phyloP scores from a whole-genome alignment of 2,888 invertebrate species.

The Enchytraeus crypticus region DNA sequence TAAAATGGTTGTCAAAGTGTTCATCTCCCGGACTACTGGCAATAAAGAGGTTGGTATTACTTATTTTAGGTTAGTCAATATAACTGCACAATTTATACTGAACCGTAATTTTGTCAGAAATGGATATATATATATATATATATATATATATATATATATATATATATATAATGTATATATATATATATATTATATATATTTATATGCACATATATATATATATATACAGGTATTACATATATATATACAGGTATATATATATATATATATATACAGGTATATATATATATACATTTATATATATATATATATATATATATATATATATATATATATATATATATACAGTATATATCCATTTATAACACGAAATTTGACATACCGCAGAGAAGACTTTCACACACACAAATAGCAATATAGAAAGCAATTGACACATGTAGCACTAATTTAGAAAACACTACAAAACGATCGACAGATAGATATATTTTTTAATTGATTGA shows the following conservation, averaged over 20 bases:
- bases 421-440: too few relatives aligned
- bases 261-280: too few relatives aligned
- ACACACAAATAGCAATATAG: too few relatives aligned
- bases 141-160: too few relatives aligned
- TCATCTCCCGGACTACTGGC: conserved; percentile 20
- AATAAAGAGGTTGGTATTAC: conserved; percentile 19
- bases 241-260: too few relatives aligned
- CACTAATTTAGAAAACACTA: background rate
- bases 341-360: too few relatives aligned
- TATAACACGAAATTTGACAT: too few relatives aligned
- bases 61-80: background rate
- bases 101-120: background rate
- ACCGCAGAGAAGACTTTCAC: too few relatives aligned
- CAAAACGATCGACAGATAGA: background rate
- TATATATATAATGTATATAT: background rate
- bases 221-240: background rate
- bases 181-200: background rate
- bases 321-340: too few relatives aligned
- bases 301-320: too few relatives aligned
- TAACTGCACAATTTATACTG: background rate
- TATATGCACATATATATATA: background rate
- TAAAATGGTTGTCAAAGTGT: conserved; percentile 21
- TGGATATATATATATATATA: background rate
- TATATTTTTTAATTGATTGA: background rate
- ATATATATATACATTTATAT: too few relatives aligned